Percentiles rank a stretch among this genome's conserved stretches.
Evolutionary conservation across 1,140 invertebrate genomes (phyloP).

Genomic region (Ctenoplectra terminalis): DNA sequence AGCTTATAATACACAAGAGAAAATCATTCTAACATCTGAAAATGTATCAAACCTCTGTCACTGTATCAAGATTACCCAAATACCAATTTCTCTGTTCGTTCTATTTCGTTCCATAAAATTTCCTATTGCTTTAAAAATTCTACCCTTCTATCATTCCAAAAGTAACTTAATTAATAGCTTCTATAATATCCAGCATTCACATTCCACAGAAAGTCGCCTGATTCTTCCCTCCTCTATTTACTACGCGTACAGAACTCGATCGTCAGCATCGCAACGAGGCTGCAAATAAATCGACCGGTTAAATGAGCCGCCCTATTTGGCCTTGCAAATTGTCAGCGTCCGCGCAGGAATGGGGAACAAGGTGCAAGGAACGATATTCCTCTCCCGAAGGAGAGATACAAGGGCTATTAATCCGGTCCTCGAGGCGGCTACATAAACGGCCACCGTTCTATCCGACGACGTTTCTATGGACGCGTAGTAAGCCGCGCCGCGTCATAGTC

Average conservation of each 20-base stretch:
- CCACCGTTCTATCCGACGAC: conserved; percentile 56
- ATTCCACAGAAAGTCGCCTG: neutral
- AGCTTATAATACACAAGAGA: no score
- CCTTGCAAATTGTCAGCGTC: conserved; percentile 60
- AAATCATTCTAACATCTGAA: no score
- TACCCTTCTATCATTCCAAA: no score
- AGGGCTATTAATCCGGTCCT: conserved; percentile 61
- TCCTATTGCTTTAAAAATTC: no score
- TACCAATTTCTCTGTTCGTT: no score
- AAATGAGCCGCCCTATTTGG: conserved; percentile 54
- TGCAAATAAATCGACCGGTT: conserved; percentile 47
- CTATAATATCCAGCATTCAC: neutral
- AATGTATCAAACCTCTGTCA: no score
- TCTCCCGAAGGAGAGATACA: conserved; percentile 43
- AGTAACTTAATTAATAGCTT: no score
- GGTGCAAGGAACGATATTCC: conserved; percentile 54
- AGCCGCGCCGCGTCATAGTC: conserved; percentile 33
- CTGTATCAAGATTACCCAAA: no score
- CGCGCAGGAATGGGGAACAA: conserved; percentile 44
- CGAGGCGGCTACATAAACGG: conserved; percentile 57
- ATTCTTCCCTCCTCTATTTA: no score
- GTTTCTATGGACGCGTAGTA: conserved; percentile 71
- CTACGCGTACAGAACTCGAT: neutral
- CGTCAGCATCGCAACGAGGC: conserved; percentile 22
- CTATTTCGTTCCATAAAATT: no score